Percentiles rank a stretch among this genome's conserved stretches.
These are phyloP conservation scores for Toxotes jaculatrix DNA, from an alignment of 2,113 vertebrate species.

Conservation along the genomic window DNA sequence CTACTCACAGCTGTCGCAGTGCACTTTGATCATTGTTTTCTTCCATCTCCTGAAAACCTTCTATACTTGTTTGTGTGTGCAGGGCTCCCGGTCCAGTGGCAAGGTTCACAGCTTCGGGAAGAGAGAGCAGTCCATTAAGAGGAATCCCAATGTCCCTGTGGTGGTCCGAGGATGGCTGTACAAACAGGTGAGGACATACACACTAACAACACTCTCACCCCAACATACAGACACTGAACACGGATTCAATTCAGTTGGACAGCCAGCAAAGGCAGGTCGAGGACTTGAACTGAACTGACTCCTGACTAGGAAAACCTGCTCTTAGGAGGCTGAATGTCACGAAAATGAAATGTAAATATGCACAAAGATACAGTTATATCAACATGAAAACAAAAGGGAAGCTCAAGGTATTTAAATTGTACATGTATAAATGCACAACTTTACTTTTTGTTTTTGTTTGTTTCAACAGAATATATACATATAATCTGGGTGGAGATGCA, in stretches of 20 bases:
- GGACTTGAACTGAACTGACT: background rate
- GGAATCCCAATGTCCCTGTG: conserved; percentile 92
- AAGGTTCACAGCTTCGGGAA: conserved; percentile 96
- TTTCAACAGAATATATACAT: too few species aligned
- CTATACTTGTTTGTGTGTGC: background rate
- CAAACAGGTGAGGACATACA: conserved; percentile 88
- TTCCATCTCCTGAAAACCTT: background rate
- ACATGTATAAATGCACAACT: too few species aligned
- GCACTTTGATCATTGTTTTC: background rate
- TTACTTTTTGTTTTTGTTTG: too few species aligned
- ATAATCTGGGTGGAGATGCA: too few species aligned
- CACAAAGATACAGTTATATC: background rate
- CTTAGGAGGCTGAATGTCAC: background rate
- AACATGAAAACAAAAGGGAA: background rate
- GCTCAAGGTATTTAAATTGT: too few species aligned
- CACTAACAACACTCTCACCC: background rate
- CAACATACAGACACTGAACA: too few species aligned
- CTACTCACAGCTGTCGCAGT: background rate
- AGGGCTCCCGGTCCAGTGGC: conserved; percentile 86
- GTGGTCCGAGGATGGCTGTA: conserved; percentile 96
- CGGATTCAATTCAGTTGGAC: too few species aligned
- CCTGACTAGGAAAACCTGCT: background rate
- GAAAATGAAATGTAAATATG: background rate
- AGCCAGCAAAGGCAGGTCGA: background rate
- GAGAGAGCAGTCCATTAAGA: conserved; percentile 92